Base-by-base conservation (phyloP, 1,140 invertebrate species). In the Bursaphelenchus mucronatus region DNA sequence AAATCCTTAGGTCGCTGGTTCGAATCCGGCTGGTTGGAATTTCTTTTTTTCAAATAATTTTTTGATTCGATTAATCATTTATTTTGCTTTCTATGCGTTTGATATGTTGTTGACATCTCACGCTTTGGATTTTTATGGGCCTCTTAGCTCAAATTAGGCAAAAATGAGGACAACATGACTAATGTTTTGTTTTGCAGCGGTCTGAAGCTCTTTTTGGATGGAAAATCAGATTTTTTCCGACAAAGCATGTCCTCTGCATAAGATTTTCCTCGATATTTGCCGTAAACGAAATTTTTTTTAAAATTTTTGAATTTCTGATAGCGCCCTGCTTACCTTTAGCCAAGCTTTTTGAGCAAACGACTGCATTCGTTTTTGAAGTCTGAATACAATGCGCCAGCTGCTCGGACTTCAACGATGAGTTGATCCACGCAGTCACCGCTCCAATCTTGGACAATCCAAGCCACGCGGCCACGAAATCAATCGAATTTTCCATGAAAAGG, bases 361-460 rank as follows among this genome's bases (percentile, higher is more conserved):
- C 55, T 17, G 67, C 74, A 45, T 74, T 74, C 11, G 61, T 54
- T 40, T 74, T 49, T 8, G 74, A 76, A 13, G 72, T 69, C 0
- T 41, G 17, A 15, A 74, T 41, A 39, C 50, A 92, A 82, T 96
- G 90, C 0, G 87, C 78, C 30, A 97, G 82, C 6, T 90, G 86
- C 3, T 89, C 85, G 0, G 86, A 85, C 10, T 87, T 84, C 40
- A 94, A 83, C 81, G 94, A 92, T 0, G 87, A 90, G 76, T 96
- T 97, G 5, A 97, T 87, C 3, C 96, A 84, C 0, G 93, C 91
- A 1, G 88, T 87, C 0, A 90, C 86, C 0, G 90, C 87, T 44
- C 91, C 90, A 11, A 74, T 63, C 49, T 92, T 82, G 6, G 74
- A 73, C 43, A 81, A 63, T 17, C 81, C 81, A 56, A 82, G 76